Evolutionary conservation across 2,113 vertebrate species (phyloP), one percentile per base, ranked within the genome.

Genomic region (Parus major): DNA sequence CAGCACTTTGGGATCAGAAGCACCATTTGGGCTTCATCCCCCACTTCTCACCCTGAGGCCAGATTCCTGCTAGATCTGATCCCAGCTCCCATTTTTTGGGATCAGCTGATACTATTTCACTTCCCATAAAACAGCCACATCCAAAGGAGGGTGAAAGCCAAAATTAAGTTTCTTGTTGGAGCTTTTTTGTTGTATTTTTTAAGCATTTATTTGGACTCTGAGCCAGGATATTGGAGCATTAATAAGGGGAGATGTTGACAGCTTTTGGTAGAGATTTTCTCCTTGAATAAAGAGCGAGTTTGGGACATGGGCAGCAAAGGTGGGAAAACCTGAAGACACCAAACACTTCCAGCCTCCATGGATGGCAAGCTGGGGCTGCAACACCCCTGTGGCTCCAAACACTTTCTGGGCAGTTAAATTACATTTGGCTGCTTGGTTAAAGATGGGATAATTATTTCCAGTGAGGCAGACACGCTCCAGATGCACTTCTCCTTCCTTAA

Each of bases 371-470:
- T 35, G 60, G 31, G 42, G 63, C 36, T 68, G 49, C 2, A 2
- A 39, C 66, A 61, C 66, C 71, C 72, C 86, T 59, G 73, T 6
- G 12, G 52, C 29, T 82, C 56, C 7, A 1, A 65, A 78, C 60
- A 17, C 56, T 31, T 86, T 55, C 75, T 63, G 66, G 35, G 50
- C 53, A 46, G 46, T 57, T 72, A 70, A 93, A 93, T 73, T n/a
- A 31, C 11, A 42, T 63, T 90, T 69, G 86, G 33, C 76, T 96
- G 77, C 90, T 70, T 36, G 50, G 71, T 66, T 90, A 60, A 86
- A 88, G 79, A 80, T 20, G 20, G 68, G 61, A 66, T 81, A 81
- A 93, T 81, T 70, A 78, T 77, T 93, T 75, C 88, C 86, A 93
- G 80, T 0, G 0, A 88, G 56, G 80, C 15, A 92, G 72, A 84